Evolutionary conservation across 2,888 invertebrate species (phyloP), one percentile per base, ranked within the genome.

Genomic region (Lamellibrachia satsuma): DNA sequence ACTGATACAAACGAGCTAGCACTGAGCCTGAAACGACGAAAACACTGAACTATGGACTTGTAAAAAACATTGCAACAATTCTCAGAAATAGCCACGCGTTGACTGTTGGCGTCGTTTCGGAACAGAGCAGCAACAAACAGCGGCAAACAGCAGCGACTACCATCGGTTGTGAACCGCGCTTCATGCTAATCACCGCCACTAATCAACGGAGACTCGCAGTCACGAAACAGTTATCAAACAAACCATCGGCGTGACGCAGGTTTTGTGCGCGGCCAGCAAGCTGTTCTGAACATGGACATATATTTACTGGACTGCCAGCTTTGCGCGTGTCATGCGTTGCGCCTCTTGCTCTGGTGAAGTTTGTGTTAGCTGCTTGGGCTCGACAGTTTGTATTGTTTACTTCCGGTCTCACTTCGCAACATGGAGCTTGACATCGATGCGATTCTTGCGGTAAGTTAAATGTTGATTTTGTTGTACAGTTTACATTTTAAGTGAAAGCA

Each of bases 241-340:
- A 75, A 75, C 75, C 75, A 75, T 75, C 75, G 22, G 75, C 75
- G 75, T 75, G 75, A 75, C 75, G 75, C 75, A 75, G 75, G 75
- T 75, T 15, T 75, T 7, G 75, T 75, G 75, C 75, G 6, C 22
- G 39, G 39, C 39, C 39, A 39, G 39, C 39, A 39, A 39, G 39
- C 39, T 39, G 39, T 39, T 39, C 39, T 39, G 15, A 22, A 15
- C 60, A n/a, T n/a, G n/a, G n/a, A n/a, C n/a, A n/a, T n/a, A n/a
- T n/a, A n/a, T n/a, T n/a, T n/a, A n/a, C n/a, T n/a, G n/a, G n/a
- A n/a, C n/a, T n/a, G n/a, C n/a, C n/a, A n/a, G n/a, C n/a, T n/a
- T n/a, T n/a, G n/a, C n/a, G n/a, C n/a, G n/a, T n/a, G n/a, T n/a
- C n/a, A n/a, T n/a, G n/a, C n/a, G n/a, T n/a, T n/a, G n/a, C n/a